Conservation (phyloP, 1,140 invertebrate genomes). For the Drosophila yakuba region DNA sequence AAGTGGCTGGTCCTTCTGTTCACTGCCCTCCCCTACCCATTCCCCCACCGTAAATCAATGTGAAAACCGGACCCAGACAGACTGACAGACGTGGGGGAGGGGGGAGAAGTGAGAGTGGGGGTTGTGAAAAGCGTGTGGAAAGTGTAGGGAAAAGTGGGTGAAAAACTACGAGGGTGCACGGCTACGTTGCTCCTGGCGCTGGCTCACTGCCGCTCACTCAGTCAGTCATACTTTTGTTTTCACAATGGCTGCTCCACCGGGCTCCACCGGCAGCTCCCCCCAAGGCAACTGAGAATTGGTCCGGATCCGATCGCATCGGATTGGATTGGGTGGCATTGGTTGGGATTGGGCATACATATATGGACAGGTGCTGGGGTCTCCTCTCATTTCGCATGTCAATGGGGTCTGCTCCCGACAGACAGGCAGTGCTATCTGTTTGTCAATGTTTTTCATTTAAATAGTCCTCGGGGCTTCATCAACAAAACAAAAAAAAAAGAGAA, state of each 20-base stretch:
- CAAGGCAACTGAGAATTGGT: neutral
- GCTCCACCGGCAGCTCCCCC: no score
- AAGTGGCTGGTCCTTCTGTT: conserved; percentile 55
- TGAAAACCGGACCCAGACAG: conserved; percentile 48
- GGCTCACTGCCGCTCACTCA: conserved; percentile 62
- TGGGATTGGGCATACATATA: neutral
- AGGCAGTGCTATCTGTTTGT: conserved; percentile 46
- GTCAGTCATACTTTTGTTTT: conserved; percentile 81
- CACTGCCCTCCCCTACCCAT: neutral
- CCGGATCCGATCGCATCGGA: neutral
- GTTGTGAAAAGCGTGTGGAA: neutral
- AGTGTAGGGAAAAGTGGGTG: neutral
- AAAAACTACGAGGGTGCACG: conserved; percentile 3
- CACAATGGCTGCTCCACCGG: conserved; percentile 6
- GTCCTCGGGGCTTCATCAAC: conserved; percentile 14
- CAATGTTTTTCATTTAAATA: conserved; percentile 41
- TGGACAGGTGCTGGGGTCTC: neutral
- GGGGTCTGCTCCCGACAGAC: conserved; percentile 70
- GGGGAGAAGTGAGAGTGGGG: no score
- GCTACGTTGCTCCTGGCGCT: conserved; percentile 70
- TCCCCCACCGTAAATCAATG: conserved; percentile 66
- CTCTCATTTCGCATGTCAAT: conserved; percentile 45
- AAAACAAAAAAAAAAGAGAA: neutral
- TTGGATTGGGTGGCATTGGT: neutral
- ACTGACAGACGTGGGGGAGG: conserved; percentile 8